These are phyloP conservation scores for Acronicta alni DNA, from an alignment of 2,888 invertebrate species.

Conservation along the genomic window DNA sequence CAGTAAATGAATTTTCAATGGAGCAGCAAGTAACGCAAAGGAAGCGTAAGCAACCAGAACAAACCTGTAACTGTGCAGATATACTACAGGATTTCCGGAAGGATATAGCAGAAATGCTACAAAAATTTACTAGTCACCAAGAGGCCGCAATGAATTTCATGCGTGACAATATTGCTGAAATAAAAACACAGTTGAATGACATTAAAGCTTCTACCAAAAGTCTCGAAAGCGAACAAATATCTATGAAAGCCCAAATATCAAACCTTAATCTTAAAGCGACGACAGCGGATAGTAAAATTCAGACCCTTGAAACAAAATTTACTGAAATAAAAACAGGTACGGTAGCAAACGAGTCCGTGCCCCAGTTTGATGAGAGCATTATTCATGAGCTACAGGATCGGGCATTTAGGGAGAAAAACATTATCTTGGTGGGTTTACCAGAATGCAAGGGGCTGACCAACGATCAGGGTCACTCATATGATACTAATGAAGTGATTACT, in stretches of 20 bases:
- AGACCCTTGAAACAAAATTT: conserved; percentile 1
- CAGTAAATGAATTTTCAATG: neutral
- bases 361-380: conserved; percentile 4
- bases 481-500: neutral
- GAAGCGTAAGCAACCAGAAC: conserved; percentile 10
- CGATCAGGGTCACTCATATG: conserved; percentile 1
- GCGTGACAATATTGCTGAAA: conserved; percentile 9
- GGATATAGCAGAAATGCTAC: conserved; percentile 4
- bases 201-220: conserved; percentile 5
- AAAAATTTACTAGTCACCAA: conserved; percentile 3
- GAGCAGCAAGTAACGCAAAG: neutral
- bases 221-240: conserved; percentile 3
- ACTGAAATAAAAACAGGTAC: neutral
- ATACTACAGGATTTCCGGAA: conserved; percentile 6
- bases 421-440: conserved; percentile 7
- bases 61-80: neutral
- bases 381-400: conserved; percentile 9
- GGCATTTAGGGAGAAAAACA: conserved; percentile 7
- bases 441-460: neutral
- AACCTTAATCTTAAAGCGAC: conserved; percentile 1
- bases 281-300: conserved; percentile 1
- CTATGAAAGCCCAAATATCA: conserved; percentile 5
- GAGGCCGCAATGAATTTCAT: conserved; percentile 2
- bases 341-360: neutral
- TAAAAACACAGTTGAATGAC: conserved; percentile 4